Evolutionary conservation across 2,888 invertebrate species (phyloP).

Genomic region (Heliconius sara): DNA sequence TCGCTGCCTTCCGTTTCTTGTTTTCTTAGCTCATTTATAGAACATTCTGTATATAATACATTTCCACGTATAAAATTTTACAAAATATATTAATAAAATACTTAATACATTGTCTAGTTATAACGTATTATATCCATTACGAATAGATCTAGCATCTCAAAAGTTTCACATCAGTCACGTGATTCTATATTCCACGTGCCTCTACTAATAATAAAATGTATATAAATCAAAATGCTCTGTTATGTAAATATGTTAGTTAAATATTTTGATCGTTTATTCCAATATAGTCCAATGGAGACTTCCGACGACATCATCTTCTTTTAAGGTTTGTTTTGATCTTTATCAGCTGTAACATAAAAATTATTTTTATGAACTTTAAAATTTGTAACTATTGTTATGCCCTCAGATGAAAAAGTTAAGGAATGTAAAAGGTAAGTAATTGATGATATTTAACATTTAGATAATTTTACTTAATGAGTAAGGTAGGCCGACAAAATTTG

Average conservation of each 20-base stretch:
- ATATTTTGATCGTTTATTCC: constrained; percentile 31
- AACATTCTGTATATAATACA: constrained; percentile 19
- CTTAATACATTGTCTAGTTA: constrained; percentile 7
- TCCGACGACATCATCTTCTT: constrained; percentile 26
- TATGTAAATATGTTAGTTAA: constrained; percentile 12
- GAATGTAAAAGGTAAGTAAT: background rate
- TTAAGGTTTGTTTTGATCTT: constrained; percentile 33
- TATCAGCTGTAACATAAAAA: constrained; percentile 44
- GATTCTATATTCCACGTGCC: background rate
- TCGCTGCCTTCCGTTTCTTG: constrained; percentile 34
- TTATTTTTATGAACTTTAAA: constrained; percentile 8
- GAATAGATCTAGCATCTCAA: background rate
- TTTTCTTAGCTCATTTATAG: background rate
- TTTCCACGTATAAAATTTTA: constrained; percentile 14
- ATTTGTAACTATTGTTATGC: too few species aligned
- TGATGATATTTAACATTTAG: background rate
- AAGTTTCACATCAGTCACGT: background rate
- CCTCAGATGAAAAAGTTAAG: background rate
- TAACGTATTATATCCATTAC: background rate
- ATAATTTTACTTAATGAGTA: background rate
- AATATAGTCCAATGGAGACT: constrained; percentile 10
- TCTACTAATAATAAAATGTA: background rate
- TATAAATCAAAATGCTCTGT: constrained; percentile 12
- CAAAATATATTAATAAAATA: constrained; percentile 7
- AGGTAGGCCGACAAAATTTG: background rate